Evolutionary conservation across 2,888 invertebrate genomes (phyloP), one percentile per base, ranked within the genome.

Genomic region (Lobophora halterata): DNA sequence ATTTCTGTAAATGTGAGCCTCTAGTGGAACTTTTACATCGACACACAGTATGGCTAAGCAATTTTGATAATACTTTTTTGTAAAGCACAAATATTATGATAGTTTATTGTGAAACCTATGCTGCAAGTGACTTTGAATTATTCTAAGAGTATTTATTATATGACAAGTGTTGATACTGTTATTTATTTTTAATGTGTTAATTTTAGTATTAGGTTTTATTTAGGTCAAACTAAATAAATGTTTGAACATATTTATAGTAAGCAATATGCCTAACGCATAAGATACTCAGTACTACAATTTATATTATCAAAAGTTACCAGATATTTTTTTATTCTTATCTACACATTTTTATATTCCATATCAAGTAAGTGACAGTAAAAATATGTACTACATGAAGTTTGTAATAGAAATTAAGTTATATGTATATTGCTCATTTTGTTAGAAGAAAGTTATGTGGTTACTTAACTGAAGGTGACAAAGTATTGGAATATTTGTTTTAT

Each of bases 171-270:
- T 74, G 72, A 66, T 70, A 73, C 61, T 76, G 80, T 83, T 85
- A 85, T 85, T 86, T 86, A 86, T 85, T 86, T 75, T 71, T 42
- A 72, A 62, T 62, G 56, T 58, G 66, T 66, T 62, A 68, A 55
- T 58, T 66, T 66, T 65, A 68, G 55, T 61, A 71, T n/a, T n/a
- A n/a, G n/a, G n/a, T n/a, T n/a, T n/a, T n/a, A n/a, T n/a, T n/a
- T n/a, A n/a, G n/a, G n/a, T n/a, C n/a, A n/a, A n/a, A n/a, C n/a
- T n/a, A n/a, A n/a, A n/a, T n/a, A n/a, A n/a, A n/a, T n/a, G n/a
- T n/a, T n/a, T n/a, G n/a, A n/a, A n/a, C n/a, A n/a, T n/a, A n/a
- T n/a, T n/a, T n/a, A n/a, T n/a, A n/a, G n/a, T n/a, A n/a, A n/a
- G n/a, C n/a, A n/a, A n/a, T n/a, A n/a, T n/a, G n/a, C n/a, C n/a